Conservation (phyloP, 2,797 vertebrate species). For the Amblyopsis hoosieri region DNA sequence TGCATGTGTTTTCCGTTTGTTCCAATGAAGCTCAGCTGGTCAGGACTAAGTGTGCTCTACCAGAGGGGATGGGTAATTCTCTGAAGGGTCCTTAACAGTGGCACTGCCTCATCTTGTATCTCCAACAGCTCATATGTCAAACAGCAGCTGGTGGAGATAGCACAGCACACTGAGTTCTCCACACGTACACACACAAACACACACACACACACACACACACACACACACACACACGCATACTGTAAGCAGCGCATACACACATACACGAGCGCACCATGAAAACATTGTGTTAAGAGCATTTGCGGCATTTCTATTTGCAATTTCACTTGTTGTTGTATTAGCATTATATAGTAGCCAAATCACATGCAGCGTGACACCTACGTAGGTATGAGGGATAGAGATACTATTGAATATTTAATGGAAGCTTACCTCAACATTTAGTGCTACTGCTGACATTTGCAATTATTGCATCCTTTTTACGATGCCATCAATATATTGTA, state of each 20-base stretch:
- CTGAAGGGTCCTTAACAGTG: constrained; percentile 22
- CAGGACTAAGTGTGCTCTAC: constrained; percentile 15
- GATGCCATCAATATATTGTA: too few relatives aligned
- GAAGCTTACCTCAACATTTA: too few relatives aligned
- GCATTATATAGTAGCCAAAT: too few relatives aligned
- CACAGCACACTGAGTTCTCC: not conserved
- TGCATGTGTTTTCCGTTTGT: constrained; percentile 7
- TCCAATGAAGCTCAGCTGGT: constrained; percentile 9
- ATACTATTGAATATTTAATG: too few relatives aligned
- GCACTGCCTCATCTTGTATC: constrained; percentile 31
- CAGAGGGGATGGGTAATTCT: constrained; percentile 20
- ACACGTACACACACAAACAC: not conserved
- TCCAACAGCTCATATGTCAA: constrained; percentile 39
- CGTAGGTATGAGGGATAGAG: too few relatives aligned
- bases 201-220: constrained; percentile 3
- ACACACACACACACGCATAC: not conserved
- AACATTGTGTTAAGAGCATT: too few relatives aligned
- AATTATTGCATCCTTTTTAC: too few relatives aligned
- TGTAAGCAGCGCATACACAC: not conserved
- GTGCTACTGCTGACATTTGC: too few relatives aligned
- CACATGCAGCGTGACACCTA: too few relatives aligned
- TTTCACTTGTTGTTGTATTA: too few relatives aligned
- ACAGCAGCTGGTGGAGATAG: constrained; percentile 48
- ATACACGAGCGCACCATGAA: not conserved
- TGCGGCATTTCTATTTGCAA: too few relatives aligned